These are phyloP conservation scores for Henricia sp. DNA, from an alignment of 53 echinoderm and acorn worm species.

Conservation along the genomic window DNA sequence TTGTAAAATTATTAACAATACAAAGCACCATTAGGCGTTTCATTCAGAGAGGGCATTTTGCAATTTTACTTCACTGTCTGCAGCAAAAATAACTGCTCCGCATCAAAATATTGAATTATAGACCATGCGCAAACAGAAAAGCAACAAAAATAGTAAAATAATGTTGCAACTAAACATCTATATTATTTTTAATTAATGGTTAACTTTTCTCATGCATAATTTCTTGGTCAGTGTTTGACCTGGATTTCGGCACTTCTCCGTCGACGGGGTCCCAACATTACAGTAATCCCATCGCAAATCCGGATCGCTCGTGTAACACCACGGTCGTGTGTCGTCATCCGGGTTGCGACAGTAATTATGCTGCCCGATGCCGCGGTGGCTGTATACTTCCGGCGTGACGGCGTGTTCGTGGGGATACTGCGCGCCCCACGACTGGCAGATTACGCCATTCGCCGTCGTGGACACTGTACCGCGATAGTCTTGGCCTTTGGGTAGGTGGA, in stretches of 20 bases:
- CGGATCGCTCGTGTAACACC: slow-evolving; percentile 33
- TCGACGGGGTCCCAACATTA: not conserved
- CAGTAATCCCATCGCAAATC: slow-evolving; percentile 43
- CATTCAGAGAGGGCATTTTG: no score
- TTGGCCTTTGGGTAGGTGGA: slow-evolving; percentile 4
- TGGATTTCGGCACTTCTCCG: slow-evolving; percentile 31
- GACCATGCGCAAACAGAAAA: no score
- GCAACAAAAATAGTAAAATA: no score
- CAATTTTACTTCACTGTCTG: no score
- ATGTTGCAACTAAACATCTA: no score
- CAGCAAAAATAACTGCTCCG: no score
- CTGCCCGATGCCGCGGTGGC: slow-evolving; percentile 42
- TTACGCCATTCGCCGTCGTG: not conserved
- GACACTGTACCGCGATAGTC: slow-evolving; percentile 44
- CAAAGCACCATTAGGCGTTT: no score
- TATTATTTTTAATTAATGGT: no score
- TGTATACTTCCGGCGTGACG: not conserved
- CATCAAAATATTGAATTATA: no score
- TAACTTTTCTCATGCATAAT: not conserved
- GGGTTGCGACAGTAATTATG: slow-evolving; percentile 50
- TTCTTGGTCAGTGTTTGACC: slow-evolving; percentile 5
- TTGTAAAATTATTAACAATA: no score
- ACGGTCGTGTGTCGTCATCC: slow-evolving; percentile 22
- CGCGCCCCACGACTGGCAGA: slow-evolving; percentile 32
- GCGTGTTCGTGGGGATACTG: slow-evolving; percentile 40